Conservation (phyloP, 2,113 vertebrate genomes). For the Myotis yumanensis region DNA sequence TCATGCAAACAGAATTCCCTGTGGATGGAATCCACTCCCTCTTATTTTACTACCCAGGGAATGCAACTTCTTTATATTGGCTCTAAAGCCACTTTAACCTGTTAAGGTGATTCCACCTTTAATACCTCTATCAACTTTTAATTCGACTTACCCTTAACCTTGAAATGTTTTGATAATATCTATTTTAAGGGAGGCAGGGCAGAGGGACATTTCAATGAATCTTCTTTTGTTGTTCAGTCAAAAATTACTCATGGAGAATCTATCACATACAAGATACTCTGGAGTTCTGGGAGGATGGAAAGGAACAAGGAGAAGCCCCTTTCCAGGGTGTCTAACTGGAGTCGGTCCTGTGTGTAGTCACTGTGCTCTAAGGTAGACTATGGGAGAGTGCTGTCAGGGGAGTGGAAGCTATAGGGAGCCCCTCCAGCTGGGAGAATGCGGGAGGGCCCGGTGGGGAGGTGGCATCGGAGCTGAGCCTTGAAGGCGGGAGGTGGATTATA, state of each 20-base stretch:
- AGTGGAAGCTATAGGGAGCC: background rate
- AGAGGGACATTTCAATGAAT: background rate
- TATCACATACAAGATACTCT: background rate
- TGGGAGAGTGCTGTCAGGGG: background rate
- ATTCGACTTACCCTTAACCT: background rate
- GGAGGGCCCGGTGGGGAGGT: background rate
- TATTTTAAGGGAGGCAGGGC: background rate
- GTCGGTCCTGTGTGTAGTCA: background rate
- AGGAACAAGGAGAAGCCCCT: background rate
- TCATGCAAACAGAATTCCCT: accelerated
- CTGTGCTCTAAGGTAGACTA: background rate
- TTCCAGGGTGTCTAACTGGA: background rate
- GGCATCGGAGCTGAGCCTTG: background rate
- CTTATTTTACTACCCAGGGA: background rate
- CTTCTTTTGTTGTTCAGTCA: background rate
- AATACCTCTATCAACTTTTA: background rate
- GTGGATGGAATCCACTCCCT: accelerated
- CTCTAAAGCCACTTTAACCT: background rate
- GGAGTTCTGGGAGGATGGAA: background rate
- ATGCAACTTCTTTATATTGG: background rate
- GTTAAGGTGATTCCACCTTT: background rate
- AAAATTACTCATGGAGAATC: background rate
- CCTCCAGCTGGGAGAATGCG: background rate
- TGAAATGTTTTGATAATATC: constrained; percentile 33
- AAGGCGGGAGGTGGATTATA: background rate